These are phyloP conservation scores for Rhopilema esculentum DNA, from an alignment of 30 jellyfish, hydroid and myxozoan genomes.

Conservation along the genomic window DNA sequence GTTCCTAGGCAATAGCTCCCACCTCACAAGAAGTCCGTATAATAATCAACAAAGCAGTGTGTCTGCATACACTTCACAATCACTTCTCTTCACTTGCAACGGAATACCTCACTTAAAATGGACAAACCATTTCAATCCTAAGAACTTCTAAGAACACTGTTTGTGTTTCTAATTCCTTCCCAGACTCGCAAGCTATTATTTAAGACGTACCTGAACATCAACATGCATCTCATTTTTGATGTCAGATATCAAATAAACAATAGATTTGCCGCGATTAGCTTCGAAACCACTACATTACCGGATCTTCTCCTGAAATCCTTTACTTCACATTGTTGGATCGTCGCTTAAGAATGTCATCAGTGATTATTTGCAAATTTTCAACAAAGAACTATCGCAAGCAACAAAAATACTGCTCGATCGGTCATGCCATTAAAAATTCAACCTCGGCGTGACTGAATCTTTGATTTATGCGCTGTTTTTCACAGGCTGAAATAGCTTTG, in stretches of 20 bases:
- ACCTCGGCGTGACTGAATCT: background rate
- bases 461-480: conserved; percentile 10
- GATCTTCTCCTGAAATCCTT: background rate
- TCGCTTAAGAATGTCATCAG: background rate
- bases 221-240: background rate
- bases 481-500: background rate
- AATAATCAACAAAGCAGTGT: too few species aligned
- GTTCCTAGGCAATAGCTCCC: too few species aligned
- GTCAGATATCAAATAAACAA: background rate
- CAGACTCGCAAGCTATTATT: background rate
- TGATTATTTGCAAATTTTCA: too few species aligned
- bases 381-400: too few species aligned
- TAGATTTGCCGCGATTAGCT: background rate
- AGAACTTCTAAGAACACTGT: background rate
- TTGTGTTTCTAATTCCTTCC: background rate
- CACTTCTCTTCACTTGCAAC: too few species aligned
- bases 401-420: too few species aligned
- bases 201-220: too few species aligned
- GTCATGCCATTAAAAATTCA: conserved; percentile 34
- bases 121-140: too few species aligned
- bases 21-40: too few species aligned
- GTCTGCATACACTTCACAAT: too few species aligned
- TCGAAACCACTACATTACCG: background rate
- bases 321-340: background rate
- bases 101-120: too few species aligned